Evolutionary conservation across 2,113 vertebrate genomes (phyloP), one percentile per base, ranked within the genome.

Genomic region (Upupa epops): DNA sequence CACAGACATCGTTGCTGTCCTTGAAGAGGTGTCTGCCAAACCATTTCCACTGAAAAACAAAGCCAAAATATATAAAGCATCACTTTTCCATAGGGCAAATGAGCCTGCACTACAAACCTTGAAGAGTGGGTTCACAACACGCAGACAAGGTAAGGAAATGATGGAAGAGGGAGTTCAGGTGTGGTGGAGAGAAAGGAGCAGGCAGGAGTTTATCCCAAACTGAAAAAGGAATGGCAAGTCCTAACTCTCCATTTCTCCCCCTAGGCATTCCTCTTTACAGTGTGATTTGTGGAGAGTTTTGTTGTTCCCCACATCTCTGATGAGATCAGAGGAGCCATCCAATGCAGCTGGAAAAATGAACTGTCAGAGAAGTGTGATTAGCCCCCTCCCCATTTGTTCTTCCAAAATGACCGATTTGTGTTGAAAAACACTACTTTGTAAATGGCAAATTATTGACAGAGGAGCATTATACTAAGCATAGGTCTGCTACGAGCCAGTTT

Each of bases 21-120:
- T 93, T 89, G 91, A 88, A 72, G 52, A 86, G 60, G 83, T 73
- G 49, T 42, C 64, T 88, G 71, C 80, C 83, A 93, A 87, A 77
- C 17, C 48, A 54, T 78, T 95, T 85, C 54, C 31, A n/a, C 69
- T 66, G 81, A 60, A 86, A 90, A 77, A 55, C 34, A 74, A 91
- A 87, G 37, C 71, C 48, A 80, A 37, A 82, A 59, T 68, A 46
- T 31, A 61, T 7, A 79, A 63, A 21, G 14, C 2, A 60, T 76
- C 26, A 19, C 46, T 68, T 84, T 76, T 64, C 77, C 19, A 5
- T 16, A 49, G 42, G 26, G 29, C 58, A 51, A 91, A 90, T 51
- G 29, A 84, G 8, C 8, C 36, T 31, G 8, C 25, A 14, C 29
- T 51, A 18, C 45, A 78, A 68, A 45, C 36, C 22, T 40, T n/a